phyloP scores from a whole-genome alignment of 1,140 invertebrate genomes.

The Ephestia elutella region DNA sequence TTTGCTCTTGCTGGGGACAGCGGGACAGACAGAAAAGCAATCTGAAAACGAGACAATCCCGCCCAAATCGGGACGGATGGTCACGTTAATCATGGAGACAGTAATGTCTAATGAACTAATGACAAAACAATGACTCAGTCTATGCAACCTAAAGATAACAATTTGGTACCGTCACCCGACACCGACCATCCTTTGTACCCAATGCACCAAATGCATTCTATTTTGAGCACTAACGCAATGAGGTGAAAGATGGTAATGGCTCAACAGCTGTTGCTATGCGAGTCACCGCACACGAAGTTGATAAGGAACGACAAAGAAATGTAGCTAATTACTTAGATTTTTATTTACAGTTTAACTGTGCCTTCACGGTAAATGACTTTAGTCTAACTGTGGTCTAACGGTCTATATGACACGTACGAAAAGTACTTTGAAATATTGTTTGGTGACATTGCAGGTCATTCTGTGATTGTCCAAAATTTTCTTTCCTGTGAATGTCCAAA shows the following conservation, averaged over 20 bases:
- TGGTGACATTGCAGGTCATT: too few species aligned
- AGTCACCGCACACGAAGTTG: not conserved
- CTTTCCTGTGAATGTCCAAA: too few species aligned
- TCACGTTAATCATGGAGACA: not conserved
- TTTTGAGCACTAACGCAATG: not conserved
- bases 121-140: conserved; percentile 1
- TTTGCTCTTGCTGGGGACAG: too few species aligned
- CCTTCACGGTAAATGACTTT: too few species aligned
- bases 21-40: too few species aligned
- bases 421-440: too few species aligned
- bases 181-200: not conserved
- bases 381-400: too few species aligned
- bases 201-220: not conserved
- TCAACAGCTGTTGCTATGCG: not conserved
- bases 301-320: conserved; percentile 1
- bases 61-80: too few species aligned
- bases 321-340: not conserved
- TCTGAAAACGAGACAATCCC: not conserved
- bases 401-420: too few species aligned
- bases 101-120: not conserved
- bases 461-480: too few species aligned
- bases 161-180: not conserved
- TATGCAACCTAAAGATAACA: not conserved
- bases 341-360: not conserved
- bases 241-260: not conserved